phyloP scores from a whole-genome alignment of 2,113 vertebrate species.

The Bolborhynchus lineola region DNA sequence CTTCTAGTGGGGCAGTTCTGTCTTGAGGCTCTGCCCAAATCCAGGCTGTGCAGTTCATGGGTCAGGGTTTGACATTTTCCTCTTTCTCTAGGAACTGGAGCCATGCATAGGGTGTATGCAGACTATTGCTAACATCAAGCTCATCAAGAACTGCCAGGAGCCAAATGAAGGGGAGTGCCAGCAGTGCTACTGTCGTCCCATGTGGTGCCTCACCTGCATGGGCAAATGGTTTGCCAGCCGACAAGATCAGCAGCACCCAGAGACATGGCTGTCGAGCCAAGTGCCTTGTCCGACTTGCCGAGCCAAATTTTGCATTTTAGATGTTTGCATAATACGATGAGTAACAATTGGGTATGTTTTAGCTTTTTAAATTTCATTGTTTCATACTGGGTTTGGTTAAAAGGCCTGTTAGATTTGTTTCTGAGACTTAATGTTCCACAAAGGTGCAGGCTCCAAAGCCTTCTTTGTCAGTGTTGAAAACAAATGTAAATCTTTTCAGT shows the following conservation, averaged over 20 bases:
- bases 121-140: slow-evolving; percentile 82
- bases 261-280: slow-evolving; percentile 90
- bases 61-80: neutral
- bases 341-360: neutral
- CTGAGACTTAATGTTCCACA: neutral
- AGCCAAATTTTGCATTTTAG: slow-evolving; percentile 91
- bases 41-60: neutral
- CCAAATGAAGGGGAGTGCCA: slow-evolving; percentile 80
- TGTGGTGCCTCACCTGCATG: slow-evolving; percentile 96
- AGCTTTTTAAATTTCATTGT: neutral
- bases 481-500: neutral
- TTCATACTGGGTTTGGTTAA: neutral
- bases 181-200: slow-evolving; percentile 91
- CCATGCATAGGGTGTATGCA: slow-evolving; percentile 95
- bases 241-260: slow-evolving; percentile 90
- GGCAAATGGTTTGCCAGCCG: slow-evolving; percentile 96
- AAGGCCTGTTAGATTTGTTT: neutral
- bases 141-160: slow-evolving; percentile 83
- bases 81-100: slow-evolving; percentile 82
- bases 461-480: neutral
- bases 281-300: slow-evolving; percentile 93
- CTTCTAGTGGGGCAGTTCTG: neutral
- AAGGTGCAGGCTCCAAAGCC: neutral
- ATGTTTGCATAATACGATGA: slow-evolving; percentile 85
- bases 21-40: neutral